Evolutionary conservation across 1,140 invertebrate genomes (phyloP).

Genomic region (Nephotettix cincticeps): DNA sequence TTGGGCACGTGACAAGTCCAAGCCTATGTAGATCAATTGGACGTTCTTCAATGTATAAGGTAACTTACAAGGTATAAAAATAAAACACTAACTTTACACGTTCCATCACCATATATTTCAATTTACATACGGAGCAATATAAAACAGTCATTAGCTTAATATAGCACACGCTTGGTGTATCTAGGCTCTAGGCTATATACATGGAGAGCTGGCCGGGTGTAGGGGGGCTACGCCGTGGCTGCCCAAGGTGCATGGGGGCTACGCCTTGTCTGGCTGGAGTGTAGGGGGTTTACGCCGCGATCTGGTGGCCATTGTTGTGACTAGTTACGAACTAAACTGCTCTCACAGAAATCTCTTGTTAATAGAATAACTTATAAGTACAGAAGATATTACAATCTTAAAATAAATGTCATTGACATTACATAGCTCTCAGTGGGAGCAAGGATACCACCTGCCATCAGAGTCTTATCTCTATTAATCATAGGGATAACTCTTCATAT

Average conservation of each 20-base stretch:
- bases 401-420: conserved; percentile 15
- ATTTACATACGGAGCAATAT: conserved; percentile 15
- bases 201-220: background rate
- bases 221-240: background rate
- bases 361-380: conserved; percentile 4
- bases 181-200: background rate
- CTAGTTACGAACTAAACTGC: background rate
- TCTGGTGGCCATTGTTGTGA: background rate
- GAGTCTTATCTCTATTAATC: background rate
- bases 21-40: too few species aligned
- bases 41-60: too few species aligned
- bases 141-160: conserved; percentile 22
- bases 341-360: background rate
- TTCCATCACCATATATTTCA: conserved; percentile 12
- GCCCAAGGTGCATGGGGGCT: background rate
- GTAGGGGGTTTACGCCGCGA: background rate
- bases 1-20: too few species aligned
- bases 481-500: background rate
- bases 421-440: background rate
- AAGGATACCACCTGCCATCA: background rate
- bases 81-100: background rate
- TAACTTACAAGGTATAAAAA: too few species aligned
- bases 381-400: conserved; percentile 5
- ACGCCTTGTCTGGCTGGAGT: background rate
- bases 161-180: conserved; percentile 4